Evolutionary conservation across 92 coral and sea anemone genomes (phyloP), one percentile per base, ranked within the genome.

Genomic region (Epizoanthus stellaris): DNA sequence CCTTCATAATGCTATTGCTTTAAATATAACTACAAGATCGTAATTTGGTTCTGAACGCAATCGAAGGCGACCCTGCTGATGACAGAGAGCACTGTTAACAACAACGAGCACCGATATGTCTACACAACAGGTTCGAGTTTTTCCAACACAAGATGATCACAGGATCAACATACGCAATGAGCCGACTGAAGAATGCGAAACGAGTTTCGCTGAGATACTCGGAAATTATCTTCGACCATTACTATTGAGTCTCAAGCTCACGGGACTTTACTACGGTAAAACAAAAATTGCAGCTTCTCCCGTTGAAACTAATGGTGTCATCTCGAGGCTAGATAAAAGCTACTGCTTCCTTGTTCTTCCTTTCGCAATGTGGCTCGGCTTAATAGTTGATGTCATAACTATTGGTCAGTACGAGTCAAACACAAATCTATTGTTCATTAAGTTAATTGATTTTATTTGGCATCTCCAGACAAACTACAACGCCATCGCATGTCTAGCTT

Each of bases 321-420:
- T 3, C 17, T 3, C 19, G 2, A 76, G 6, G 39, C 61, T 36
- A n/a, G 69, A 76, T 38, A 76, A 76, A 39, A 8, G 38, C 4
- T 76, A 76, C 70, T 76, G 82, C 13, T 76, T 59, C 13, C 54
- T 76, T 76, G 68, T 59, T 3, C 56, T 59, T 7, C 5, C 19
- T n/a, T 19, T 76, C 54, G 4, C 5, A 69, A 5, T 38, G 40
- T 60, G 70, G 56, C 40, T 34, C 39, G 13, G 56, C 34, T n/a
- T 76, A 6, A 38, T 76, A 39, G 36, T 25, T 4, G 4, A 4
- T 6, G 16, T 76, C 8, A 20, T 76, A 59, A 5, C 54, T 19
- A 17, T 40, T n/a, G 54, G 52, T 4, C 38, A 76, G 17, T 7
- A 60, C 69, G 69, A 36, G 0, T 76, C 38, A 16, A 56, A 20